A percentile compares a stretch with the other conserved stretches of the same genome.
Conservation (phyloP, 2,797 vertebrate genomes). For the Ctenosaura bakeri region DNA sequence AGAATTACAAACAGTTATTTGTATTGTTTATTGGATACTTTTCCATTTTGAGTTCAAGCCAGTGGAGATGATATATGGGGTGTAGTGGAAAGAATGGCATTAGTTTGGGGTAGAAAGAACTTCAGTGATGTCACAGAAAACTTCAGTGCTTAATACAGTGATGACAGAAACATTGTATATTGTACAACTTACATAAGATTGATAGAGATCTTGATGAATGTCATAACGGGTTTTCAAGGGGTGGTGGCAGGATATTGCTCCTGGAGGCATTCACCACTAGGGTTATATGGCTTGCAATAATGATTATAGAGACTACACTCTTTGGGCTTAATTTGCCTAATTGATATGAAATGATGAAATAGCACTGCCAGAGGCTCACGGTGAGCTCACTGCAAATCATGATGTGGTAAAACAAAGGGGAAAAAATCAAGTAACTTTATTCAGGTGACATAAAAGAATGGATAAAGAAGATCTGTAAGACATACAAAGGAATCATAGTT, state of each 20-base stretch:
- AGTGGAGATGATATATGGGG: not conserved
- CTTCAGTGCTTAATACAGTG: not conserved
- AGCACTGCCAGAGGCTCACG: not conserved
- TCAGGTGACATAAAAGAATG: not conserved
- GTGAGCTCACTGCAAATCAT: not conserved
- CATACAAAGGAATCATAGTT: not conserved
- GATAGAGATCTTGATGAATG: not conserved
- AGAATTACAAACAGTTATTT: no score
- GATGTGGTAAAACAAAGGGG: not conserved
- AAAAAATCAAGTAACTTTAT: not conserved
- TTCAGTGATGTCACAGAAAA: not conserved
- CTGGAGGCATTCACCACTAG: not conserved
- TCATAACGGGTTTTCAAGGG: not conserved
- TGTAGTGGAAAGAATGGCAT: not conserved
- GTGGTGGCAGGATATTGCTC: not conserved
- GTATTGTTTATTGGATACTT: not conserved
- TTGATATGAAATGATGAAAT: not conserved
- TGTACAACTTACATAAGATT: not conserved
- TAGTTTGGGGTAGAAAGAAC: not conserved
- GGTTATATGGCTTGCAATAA: not conserved
- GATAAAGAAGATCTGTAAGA: not conserved
- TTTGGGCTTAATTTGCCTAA: not conserved
- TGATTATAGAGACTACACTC: no score
- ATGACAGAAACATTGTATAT: not conserved
- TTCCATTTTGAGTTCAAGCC: not conserved